phyloP scores from a whole-genome alignment of 2,113 vertebrate species.

The Circaetus cinerascens region DNA sequence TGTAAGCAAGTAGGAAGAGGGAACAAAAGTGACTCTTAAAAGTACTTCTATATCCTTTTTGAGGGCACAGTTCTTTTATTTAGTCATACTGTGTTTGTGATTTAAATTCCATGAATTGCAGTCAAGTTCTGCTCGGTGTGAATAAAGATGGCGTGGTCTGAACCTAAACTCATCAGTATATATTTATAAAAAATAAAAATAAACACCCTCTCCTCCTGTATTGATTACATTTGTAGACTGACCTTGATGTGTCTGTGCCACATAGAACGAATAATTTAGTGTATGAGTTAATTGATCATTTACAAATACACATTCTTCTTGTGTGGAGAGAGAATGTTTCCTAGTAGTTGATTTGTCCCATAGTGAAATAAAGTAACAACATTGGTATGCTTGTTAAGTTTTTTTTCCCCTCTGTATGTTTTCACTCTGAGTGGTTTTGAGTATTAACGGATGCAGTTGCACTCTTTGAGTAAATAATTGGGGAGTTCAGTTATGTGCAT shows the following conservation, averaged over 20 bases:
- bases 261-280: not conserved
- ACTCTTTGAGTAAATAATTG: conserved; percentile 37
- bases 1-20: not conserved
- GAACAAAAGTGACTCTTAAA: not conserved
- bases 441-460: conserved; percentile 55
- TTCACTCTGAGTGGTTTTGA: conserved; percentile 26
- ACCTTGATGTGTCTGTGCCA: not conserved
- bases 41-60: not conserved
- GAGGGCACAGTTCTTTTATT: not conserved
- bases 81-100: not conserved
- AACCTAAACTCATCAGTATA: not conserved
- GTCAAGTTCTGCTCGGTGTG: not conserved
- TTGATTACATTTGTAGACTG: not conserved
- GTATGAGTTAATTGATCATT: not conserved
- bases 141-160: not conserved
- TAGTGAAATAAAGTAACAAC: not conserved
- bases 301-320: not conserved
- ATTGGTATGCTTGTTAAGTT: not conserved
- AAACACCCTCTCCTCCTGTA: not conserved
- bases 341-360: not conserved
- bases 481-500: not conserved
- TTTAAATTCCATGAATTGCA: not conserved
- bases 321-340: not conserved
- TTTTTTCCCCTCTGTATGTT: not conserved
- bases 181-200: not conserved